phyloP scores from a whole-genome alignment of 2,113 vertebrate species.

The Perccottus glenii region DNA sequence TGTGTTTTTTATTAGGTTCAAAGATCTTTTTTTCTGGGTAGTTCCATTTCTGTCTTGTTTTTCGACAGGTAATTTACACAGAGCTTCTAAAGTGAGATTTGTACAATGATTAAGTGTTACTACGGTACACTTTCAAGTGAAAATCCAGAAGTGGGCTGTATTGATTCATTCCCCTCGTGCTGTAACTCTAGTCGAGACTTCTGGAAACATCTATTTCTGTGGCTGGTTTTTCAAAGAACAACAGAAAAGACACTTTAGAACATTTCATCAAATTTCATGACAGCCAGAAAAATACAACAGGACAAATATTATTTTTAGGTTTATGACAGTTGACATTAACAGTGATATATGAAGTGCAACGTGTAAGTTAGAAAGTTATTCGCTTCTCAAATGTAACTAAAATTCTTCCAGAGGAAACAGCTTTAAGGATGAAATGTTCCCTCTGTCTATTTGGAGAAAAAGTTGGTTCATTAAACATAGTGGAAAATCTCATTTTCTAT shows the following conservation, averaged over 20 bases:
- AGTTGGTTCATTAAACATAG: constrained; percentile 68
- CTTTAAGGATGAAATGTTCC: constrained; percentile 66
- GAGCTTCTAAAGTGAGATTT: constrained; percentile 12
- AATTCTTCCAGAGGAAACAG: constrained; percentile 55
- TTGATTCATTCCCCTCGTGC: constrained; percentile 68
- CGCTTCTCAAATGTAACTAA: constrained; percentile 42
- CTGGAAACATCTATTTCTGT: constrained; percentile 66
- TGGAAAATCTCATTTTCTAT: constrained; percentile 70
- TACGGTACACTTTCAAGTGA: constrained; percentile 41
- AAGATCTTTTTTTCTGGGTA: background rate
- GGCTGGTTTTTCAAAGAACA: constrained; percentile 52
- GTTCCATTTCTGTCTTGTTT: background rate
- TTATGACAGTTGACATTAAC: constrained; percentile 65
- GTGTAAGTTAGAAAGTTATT: constrained; percentile 49
- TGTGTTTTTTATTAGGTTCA: background rate
- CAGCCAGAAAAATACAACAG: constrained; percentile 59
- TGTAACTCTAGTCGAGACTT: constrained; percentile 57
- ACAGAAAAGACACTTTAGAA: constrained; percentile 55
- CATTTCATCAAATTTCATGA: constrained; percentile 68
- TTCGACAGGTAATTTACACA: constrained; percentile 10
- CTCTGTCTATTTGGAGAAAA: constrained; percentile 68
- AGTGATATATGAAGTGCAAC: constrained; percentile 65
- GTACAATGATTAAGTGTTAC: constrained; percentile 24
- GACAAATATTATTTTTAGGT: constrained; percentile 70
- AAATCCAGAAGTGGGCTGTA: constrained; percentile 53